phyloP scores from a whole-genome alignment of 2,888 invertebrate genomes.

The Petrolisthes manimaculis region DNA sequence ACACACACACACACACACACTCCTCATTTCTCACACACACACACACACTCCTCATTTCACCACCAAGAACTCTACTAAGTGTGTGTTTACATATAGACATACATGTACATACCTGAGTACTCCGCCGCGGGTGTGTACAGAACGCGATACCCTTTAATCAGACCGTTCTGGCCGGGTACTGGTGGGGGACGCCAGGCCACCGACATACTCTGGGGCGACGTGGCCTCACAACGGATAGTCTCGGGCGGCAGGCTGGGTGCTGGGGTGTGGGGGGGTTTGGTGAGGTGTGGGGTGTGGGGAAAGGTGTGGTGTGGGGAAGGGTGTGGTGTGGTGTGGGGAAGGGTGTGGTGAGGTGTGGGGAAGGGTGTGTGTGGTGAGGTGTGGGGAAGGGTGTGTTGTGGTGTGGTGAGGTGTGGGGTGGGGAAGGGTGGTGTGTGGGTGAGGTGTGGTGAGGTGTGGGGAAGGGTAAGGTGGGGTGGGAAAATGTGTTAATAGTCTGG shows the following conservation, averaged over 20 bases:
- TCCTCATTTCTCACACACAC: too few relatives aligned
- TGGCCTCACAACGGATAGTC: slow-evolving; percentile 81
- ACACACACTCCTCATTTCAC: too few relatives aligned
- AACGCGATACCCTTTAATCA: slow-evolving; percentile 82
- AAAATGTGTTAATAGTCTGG: too few relatives aligned
- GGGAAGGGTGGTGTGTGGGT: too few relatives aligned
- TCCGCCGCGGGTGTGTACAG: slow-evolving; percentile 71
- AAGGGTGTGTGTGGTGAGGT: neutral
- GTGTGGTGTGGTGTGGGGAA: neutral
- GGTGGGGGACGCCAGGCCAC: slow-evolving; percentile 86
- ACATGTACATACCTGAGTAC: slow-evolving; percentile 37
- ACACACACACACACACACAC: too few relatives aligned
- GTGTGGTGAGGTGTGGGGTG: too few relatives aligned
- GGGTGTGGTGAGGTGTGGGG: neutral
- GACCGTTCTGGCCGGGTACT: slow-evolving; percentile 71
- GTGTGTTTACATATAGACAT: neutral
- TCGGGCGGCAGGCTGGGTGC: slow-evolving; percentile 85
- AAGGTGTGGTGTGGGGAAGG: neutral
- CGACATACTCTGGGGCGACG: slow-evolving; percentile 82
- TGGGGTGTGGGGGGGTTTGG: too few relatives aligned
- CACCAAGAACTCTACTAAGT: too few relatives aligned
- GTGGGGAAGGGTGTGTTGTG: neutral
- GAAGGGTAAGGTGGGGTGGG: too few relatives aligned
- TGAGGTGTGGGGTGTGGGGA: too few relatives aligned
- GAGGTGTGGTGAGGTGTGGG: too few relatives aligned